phyloP scores from a whole-genome alignment of 2,113 vertebrate species.

The Camelus dromedarius region DNA sequence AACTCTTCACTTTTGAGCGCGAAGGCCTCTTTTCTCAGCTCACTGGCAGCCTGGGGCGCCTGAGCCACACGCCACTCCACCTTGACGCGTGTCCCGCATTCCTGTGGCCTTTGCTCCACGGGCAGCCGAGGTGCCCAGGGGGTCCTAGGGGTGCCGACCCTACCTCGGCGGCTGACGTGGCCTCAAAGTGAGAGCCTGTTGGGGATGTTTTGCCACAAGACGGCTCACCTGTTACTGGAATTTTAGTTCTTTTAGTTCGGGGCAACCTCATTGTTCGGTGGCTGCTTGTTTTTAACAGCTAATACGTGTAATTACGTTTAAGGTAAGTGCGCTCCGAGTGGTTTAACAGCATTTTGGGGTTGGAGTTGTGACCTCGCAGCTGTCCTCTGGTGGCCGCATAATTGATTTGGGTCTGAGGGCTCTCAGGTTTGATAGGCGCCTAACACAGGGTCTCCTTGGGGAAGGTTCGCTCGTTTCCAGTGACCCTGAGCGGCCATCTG shows the following conservation, averaged over 20 bases:
- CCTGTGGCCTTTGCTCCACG: neutral
- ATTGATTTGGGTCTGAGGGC: conserved; percentile 79
- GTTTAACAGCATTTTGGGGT: conserved; percentile 67
- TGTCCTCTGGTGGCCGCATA: conserved; percentile 81
- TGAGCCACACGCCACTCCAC: neutral
- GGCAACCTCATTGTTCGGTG: neutral
- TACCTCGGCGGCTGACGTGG: too few relatives aligned
- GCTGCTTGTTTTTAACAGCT: conserved; percentile 9
- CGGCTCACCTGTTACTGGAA: neutral
- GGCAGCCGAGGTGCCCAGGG: neutral
- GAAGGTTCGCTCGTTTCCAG: conserved; percentile 85
- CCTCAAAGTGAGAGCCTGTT: conserved; percentile 8
- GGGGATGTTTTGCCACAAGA: conserved; percentile 18
- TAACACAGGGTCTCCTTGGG: conserved; percentile 80
- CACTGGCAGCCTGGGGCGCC: too few relatives aligned
- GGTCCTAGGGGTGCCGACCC: neutral
- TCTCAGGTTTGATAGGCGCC: conserved; percentile 78
- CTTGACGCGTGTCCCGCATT: neutral
- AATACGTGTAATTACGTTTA: conserved; percentile 6
- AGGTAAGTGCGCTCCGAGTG: conserved; percentile 61
- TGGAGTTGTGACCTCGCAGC: conserved; percentile 59
- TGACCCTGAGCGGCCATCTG: conserved; percentile 95
- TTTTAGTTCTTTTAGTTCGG: conserved; percentile 44
- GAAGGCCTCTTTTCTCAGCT: neutral
- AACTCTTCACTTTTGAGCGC: neutral